A percentile compares a stretch with the other conserved stretches of the same genome.
These are phyloP conservation scores for Eidolon helvum DNA, from an alignment of 2,113 vertebrate species.

Conservation along the genomic window DNA sequence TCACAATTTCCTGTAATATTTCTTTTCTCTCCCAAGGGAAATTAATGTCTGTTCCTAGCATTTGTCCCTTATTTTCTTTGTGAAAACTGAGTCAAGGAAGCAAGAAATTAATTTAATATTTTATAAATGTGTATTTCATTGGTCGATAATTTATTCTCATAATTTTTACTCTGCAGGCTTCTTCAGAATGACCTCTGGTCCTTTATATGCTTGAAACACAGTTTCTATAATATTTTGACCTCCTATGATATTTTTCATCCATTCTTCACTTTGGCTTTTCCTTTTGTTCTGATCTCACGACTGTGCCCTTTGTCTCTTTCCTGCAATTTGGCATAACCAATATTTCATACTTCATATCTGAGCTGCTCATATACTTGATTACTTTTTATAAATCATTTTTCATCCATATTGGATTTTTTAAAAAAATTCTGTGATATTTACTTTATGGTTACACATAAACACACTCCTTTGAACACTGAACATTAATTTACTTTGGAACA, in stretches of 20 bases:
- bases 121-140: constrained; percentile 76
- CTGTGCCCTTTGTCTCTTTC: constrained; percentile 48
- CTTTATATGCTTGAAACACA: constrained; percentile 52
- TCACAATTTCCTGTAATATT: constrained; percentile 82
- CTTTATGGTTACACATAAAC: constrained; percentile 33
- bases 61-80: constrained; percentile 77
- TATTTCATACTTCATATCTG: constrained; percentile 52
- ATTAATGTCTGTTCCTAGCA: constrained; percentile 81
- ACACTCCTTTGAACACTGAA: constrained; percentile 21
- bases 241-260: constrained; percentile 59
- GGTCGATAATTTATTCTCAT: constrained; percentile 77
- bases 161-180: constrained; percentile 69
- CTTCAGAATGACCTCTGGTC: constrained; percentile 53
- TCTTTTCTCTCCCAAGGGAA: constrained; percentile 81
- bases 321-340: constrained; percentile 18
- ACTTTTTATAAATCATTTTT: constrained; percentile 65
- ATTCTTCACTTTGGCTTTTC: constrained; percentile 33
- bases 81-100: constrained; percentile 79
- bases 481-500: constrained; percentile 58
- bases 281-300: background rate
- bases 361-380: constrained; percentile 57
- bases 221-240: constrained; percentile 58
- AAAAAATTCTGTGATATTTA: constrained; percentile 54
- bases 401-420: background rate
- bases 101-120: constrained; percentile 79